phyloP scores from a whole-genome alignment of 2,797 vertebrate genomes.

The Dipus sagitta region DNA sequence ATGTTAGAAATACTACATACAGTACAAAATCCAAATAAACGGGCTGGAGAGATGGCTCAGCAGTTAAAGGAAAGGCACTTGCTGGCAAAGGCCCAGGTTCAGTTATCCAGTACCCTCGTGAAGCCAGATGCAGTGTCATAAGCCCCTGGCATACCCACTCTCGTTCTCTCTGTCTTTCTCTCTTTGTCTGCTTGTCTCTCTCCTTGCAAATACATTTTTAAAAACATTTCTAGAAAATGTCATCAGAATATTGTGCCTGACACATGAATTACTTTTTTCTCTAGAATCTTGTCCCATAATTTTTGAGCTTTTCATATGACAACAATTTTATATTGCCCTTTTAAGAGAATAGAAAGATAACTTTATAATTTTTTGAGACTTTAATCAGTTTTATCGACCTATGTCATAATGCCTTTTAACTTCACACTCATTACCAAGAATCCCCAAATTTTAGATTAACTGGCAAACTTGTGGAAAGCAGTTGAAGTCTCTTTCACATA shows the following conservation, averaged over 20 bases:
- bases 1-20: neutral
- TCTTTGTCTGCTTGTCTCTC: no score
- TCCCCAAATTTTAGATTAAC: neutral
- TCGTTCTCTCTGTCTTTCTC: no score
- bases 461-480: neutral
- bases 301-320: neutral
- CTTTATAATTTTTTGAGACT: neutral
- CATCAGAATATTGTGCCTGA: neutral
- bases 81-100: no score
- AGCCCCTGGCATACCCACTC: no score
- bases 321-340: neutral
- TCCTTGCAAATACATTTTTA: no score
- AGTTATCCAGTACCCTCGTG: no score
- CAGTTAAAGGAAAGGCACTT: no score
- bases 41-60: no score
- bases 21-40: neutral
- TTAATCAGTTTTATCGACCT: neutral
- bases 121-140: no score
- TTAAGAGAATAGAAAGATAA: neutral
- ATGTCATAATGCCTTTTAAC: neutral
- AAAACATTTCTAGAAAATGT: neutral
- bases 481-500: neutral
- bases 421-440: neutral
- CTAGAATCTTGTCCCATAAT: neutral
- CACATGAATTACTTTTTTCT: neutral